These are phyloP conservation scores for Natrix natrix DNA, from an alignment of 2,797 vertebrate species.

Conservation along the genomic window DNA sequence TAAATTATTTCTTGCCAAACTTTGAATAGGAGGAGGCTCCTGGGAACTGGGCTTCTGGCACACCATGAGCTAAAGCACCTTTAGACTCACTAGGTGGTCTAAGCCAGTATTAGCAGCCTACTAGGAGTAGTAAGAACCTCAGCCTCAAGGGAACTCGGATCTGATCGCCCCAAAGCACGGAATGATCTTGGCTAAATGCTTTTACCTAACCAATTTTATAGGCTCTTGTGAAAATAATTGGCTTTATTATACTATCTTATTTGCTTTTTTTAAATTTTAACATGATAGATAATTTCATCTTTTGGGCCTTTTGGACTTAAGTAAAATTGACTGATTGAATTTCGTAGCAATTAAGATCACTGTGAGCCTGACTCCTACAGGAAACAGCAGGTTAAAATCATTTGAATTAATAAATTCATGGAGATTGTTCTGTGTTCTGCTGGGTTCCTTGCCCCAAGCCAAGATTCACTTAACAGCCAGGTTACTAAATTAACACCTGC, in stretches of 20 bases:
- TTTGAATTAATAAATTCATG: not conserved
- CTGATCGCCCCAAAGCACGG: not conserved
- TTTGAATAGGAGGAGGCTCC: not conserved
- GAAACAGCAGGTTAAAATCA: not conserved
- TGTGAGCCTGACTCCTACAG: not conserved
- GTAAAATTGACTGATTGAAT: not conserved
- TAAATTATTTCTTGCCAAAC: conserved; percentile 15
- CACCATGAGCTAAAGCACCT: not conserved
- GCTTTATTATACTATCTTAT: not conserved
- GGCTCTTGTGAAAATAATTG: not conserved
- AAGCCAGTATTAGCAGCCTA: not conserved
- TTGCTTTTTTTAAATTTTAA: not conserved
- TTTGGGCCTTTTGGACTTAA: not conserved
- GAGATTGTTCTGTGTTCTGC: not conserved
- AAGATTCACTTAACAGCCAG: not conserved
- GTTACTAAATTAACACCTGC: not conserved
- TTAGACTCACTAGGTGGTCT: conserved; percentile 15
- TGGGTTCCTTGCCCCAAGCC: not conserved
- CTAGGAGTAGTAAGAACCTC: not conserved
- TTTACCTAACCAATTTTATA: not conserved
- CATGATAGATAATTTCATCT: not conserved
- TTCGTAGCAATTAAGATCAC: not conserved
- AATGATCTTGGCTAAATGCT: not conserved
- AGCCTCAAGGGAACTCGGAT: not conserved
- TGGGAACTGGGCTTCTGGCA: not conserved